Base-by-base conservation (phyloP, 2,888 invertebrate species). In the Dione vanillae region DNA sequence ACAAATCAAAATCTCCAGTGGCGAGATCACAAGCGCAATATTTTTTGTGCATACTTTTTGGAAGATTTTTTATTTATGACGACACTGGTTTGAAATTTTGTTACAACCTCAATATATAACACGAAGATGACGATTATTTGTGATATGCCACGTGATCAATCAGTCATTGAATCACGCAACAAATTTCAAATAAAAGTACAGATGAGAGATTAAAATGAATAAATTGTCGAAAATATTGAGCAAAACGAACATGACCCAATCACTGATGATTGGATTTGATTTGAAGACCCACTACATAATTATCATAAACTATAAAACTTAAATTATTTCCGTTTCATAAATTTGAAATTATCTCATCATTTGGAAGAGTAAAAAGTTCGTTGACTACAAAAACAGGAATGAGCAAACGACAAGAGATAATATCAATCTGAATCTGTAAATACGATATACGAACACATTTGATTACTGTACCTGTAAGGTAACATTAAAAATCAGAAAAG, bases 221-320 rank as follows among this genome's bases (percentile, higher is more conserved):
- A 69, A 69, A 54, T 64, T 62, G 43, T 64, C 54, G 41, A 54
- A 64, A 69, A 54, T 40, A 54, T 45, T 35, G 40, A 45, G n/a
- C 47, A 45, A 54, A 16, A 75, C 43, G 37, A 72, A 69, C 59
- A 70, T 76, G 74, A 76, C 75, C 76, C 81, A 79, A 82, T 79
- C 78, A 79, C 79, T 78, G 76, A 74, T 78, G 78, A 83, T 77
- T 77, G 77, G 77, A 79, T 75, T 76, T 74, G 77, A 78, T 77
- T 79, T 75, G 73, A 77, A 76, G 75, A 75, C 45, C 41, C 69
- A 54, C 61, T 56, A 49, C 19, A 66, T 68, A 67, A 76, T 65
- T 69, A 72, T 72, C 54, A 61, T 67, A 65, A 20, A 67, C 62
- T 27, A 74, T 64, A 69, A 73, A 74, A 58, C 66, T 65, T 67